These are phyloP conservation scores for Staurois parvus DNA, from an alignment of 2,797 vertebrate genomes.

Conservation along the genomic window DNA sequence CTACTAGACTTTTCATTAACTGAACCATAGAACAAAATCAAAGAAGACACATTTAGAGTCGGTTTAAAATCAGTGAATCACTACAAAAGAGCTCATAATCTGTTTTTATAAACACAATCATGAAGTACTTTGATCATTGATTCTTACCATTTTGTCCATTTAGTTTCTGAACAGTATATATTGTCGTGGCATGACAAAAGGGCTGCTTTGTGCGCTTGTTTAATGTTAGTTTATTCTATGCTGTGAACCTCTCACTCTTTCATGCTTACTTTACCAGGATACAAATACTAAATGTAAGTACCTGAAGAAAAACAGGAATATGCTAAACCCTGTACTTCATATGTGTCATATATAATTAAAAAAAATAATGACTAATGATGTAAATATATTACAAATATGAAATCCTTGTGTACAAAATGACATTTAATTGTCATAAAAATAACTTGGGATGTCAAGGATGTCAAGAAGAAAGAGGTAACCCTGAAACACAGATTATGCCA, in stretches of 20 bases:
- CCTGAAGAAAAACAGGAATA: not conserved
- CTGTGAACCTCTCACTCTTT: constrained; percentile 30
- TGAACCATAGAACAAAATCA: constrained; percentile 59
- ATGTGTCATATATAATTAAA: not conserved
- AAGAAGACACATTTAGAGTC: constrained; percentile 56
- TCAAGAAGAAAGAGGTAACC: too few relatives aligned
- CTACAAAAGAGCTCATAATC: constrained; percentile 32
- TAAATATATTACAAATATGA: too few relatives aligned
- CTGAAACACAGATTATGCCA: too few relatives aligned
- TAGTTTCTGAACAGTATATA: constrained; percentile 48
- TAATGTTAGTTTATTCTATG: constrained; percentile 57
- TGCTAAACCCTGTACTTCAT: too few relatives aligned
- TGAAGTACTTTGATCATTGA: constrained; percentile 58
- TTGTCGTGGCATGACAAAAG: constrained; percentile 35
- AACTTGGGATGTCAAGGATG: too few relatives aligned
- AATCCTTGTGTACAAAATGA: too few relatives aligned
- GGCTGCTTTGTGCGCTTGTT: constrained; percentile 29
- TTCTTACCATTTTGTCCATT: constrained; percentile 56
- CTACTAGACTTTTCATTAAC: constrained; percentile 54
- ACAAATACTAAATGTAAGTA: constrained; percentile 40
- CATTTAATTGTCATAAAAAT: too few relatives aligned
- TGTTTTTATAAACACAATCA: constrained; percentile 49
- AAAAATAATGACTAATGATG: not conserved
- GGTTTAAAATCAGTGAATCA: constrained; percentile 52
- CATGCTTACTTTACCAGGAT: constrained; percentile 50